Evolutionary conservation across 1,140 invertebrate species (phyloP), one percentile per base, ranked within the genome.

Genomic region (Drosophila eugracilis): DNA sequence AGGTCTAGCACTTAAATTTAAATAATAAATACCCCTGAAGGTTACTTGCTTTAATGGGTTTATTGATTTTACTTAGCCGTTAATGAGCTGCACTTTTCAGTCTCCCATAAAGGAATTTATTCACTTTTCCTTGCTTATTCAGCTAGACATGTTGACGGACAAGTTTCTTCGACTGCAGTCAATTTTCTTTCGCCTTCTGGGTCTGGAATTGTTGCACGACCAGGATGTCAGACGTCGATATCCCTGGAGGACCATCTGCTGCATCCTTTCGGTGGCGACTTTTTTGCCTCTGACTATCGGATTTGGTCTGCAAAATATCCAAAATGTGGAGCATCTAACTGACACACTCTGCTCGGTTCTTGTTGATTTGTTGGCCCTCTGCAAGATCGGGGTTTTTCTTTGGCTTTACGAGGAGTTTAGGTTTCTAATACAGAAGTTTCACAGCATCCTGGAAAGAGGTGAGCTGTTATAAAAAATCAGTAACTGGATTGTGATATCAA

Each of bases 151-250:
- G 80, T 37, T 59, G 47, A 79, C 80, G 45, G 34, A 62, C 21
- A 71, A 55, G 50, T 85, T 79, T 30, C 55, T 84, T 1, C 59
- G 41, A 4, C 21, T 80, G 28, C 76, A 79, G 15, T n/a, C 39
- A 12, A 15, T 14, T 14, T 80, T 59, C 21, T 72, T 78, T 50
- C 37, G 41, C n/a, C 28, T 63, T n/a, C 19, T 84, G 24, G 79
- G 75, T 17, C 24, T 84, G 5, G 37, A 83, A 21, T 17, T 78
- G 54, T 24, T 50, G 12, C 24, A 28, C 19, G 15, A 34, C 5
- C 15, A 12, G 10, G 30, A 22, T n/a, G 32, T 1, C 5, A 17
- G 17, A 7, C 19, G 28, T 19, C 37, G 19, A n/a, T 42, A 53
- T 53, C 41, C 60, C 0, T 3, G 19, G 1, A 37, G 69, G 7